Evolutionary conservation across 2,113 vertebrate genomes (phyloP).

Genomic region (human (Homo sapiens)): DNA sequence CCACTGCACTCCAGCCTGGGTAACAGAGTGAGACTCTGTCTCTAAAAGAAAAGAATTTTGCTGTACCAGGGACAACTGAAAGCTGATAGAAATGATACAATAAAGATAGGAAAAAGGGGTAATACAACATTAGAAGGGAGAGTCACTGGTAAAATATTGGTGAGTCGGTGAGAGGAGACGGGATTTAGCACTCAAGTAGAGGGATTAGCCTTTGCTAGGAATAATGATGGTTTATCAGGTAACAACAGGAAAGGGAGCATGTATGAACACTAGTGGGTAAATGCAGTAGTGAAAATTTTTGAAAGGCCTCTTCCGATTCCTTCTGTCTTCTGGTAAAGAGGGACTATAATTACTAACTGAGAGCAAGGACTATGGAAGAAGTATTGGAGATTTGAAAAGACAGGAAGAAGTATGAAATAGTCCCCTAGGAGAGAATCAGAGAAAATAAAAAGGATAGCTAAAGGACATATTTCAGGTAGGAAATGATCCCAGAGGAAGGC

Average conservation of each 20-base stretch:
- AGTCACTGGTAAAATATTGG: not conserved
- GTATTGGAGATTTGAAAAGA: not conserved
- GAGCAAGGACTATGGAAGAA: not conserved
- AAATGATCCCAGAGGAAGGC: not conserved
- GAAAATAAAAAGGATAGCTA: not conserved
- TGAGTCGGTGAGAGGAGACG: not conserved
- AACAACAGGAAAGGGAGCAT: not conserved
- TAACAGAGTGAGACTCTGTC: too few relatives aligned
- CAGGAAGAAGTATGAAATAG: not conserved
- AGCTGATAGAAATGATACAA: slow-evolving; percentile 1
- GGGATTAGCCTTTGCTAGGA: slow-evolving; percentile 7
- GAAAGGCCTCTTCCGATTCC: not conserved
- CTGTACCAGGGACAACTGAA: not conserved
- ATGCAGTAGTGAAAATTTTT: not conserved
- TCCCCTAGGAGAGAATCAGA: not conserved
- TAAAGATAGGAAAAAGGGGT: not conserved
- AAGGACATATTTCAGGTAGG: slow-evolving; percentile 12
- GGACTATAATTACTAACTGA: not conserved
- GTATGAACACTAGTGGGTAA: not conserved
- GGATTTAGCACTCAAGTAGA: not conserved
- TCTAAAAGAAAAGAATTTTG: not conserved
- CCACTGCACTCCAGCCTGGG: too few relatives aligned
- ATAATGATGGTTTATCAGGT: not conserved
- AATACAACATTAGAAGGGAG: not conserved
- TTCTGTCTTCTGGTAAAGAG: not conserved